Conservation (phyloP, 2,888 invertebrate species). For the Protodeltote pygarga region DNA sequence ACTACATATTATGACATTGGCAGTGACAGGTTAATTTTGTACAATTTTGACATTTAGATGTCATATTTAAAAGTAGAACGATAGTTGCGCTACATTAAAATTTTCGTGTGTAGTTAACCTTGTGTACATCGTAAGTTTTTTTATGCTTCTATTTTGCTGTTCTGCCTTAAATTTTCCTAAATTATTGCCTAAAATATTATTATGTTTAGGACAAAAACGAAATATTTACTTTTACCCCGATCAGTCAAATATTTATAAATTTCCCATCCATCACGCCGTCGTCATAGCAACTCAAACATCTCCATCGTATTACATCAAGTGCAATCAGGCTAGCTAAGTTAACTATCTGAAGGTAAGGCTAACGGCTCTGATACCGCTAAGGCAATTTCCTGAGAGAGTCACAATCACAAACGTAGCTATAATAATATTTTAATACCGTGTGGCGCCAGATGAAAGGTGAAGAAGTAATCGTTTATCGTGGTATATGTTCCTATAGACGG, state of each 20-base stretch:
- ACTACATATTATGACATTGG: constrained; percentile 3
- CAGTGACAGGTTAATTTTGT: not conserved
- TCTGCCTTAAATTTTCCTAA: too few relatives aligned
- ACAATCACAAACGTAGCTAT: constrained; percentile 17
- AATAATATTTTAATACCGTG: too few relatives aligned
- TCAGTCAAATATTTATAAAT: constrained; percentile 15
- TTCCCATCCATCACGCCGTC: constrained; percentile 15
- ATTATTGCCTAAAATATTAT: too few relatives aligned
- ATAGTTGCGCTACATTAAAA: not conserved
- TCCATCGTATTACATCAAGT: constrained; percentile 39
- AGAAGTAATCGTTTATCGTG: too few relatives aligned
- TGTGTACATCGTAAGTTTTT: too few relatives aligned
- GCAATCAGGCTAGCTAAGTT: constrained; percentile 32
- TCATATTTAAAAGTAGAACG: not conserved
- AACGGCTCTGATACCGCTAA: constrained; percentile 46
- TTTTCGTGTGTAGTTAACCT: not conserved
- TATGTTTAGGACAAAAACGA: too few relatives aligned
- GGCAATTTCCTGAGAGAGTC: constrained; percentile 41
- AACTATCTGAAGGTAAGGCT: constrained; percentile 14
- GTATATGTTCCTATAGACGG: too few relatives aligned
- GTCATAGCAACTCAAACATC: constrained; percentile 15
- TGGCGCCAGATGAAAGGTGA: too few relatives aligned
- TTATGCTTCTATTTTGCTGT: too few relatives aligned
- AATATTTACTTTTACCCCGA: constrained; percentile 1
- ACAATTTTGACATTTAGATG: not conserved